phyloP scores from a whole-genome alignment of 2,888 invertebrate genomes.

The Heliconius hortense region DNA sequence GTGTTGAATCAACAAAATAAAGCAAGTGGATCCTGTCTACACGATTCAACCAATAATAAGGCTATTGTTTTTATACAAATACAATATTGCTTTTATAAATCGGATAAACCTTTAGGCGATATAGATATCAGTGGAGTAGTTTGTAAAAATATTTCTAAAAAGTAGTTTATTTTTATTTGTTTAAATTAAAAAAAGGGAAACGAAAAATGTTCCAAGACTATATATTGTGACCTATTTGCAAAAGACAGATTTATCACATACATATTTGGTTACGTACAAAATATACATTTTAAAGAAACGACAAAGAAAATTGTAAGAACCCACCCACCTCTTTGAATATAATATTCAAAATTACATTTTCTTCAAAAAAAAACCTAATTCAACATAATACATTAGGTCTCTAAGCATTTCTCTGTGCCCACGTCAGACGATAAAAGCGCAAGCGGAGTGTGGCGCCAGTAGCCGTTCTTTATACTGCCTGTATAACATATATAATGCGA shows the following conservation, averaged over 20 bases:
- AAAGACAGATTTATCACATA: no score
- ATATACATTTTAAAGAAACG: no score
- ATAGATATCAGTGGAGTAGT: constrained; percentile 53
- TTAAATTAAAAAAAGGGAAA: no score
- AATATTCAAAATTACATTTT: neutral
- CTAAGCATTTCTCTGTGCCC: constrained; percentile 51
- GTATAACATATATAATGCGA: constrained; percentile 59
- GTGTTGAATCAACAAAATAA: constrained; percentile 53
- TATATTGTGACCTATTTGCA: no score
- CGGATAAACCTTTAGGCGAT: constrained; percentile 73
- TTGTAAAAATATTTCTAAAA: neutral
- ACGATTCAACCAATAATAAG: constrained; percentile 78
- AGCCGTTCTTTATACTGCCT: constrained; percentile 79
- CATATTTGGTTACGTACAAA: no score
- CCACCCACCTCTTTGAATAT: no score
- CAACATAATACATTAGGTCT: neutral
- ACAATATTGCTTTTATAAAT: constrained; percentile 82
- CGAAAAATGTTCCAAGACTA: no score
- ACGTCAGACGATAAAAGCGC: constrained; percentile 68
- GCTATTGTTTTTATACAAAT: constrained; percentile 82
- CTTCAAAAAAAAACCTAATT: neutral
- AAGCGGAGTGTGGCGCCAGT: constrained; percentile 77
- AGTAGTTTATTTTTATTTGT: no score
- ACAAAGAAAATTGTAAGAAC: neutral
- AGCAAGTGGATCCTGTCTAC: constrained; percentile 60